A percentile compares a stretch with the other conserved stretches of the same genome.
These are phyloP conservation scores for Muscidifurax raptorellus DNA, from an alignment of 1,140 invertebrate genomes.

Conservation along the genomic window DNA sequence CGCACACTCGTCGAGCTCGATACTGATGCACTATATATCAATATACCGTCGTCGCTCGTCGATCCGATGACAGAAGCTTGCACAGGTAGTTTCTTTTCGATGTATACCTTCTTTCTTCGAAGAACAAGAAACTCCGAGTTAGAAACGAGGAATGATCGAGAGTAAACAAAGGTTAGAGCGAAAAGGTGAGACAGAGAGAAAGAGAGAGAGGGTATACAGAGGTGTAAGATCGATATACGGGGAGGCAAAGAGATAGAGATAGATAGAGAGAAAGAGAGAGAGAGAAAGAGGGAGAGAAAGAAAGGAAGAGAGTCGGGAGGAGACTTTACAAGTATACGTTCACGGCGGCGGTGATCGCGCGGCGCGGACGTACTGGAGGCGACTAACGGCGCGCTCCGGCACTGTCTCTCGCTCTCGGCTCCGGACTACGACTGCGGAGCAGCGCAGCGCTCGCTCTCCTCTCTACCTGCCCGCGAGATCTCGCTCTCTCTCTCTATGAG, in stretches of 20 bases:
- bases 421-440: neutral
- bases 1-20: neutral
- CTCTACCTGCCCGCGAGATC: neutral
- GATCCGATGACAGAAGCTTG: no score
- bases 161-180: no score
- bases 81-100: neutral
- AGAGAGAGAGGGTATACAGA: no score
- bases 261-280: no score
- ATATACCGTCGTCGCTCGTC: no score
- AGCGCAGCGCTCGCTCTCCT: neutral
- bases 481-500: neutral
- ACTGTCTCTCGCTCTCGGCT: slow-evolving; percentile 13
- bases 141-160: no score
- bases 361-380: slow-evolving; percentile 53
- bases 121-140: neutral
- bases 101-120: neutral
- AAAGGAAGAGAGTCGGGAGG: neutral
- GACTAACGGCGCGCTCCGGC: slow-evolving; percentile 50
- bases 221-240: no score
- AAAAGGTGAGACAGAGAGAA: no score
- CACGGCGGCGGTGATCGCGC: slow-evolving; percentile 17
- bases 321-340: no score
- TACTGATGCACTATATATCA: no score
- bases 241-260: no score
- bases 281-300: neutral